These are phyloP conservation scores for Artemisiospiza belli DNA, from an alignment of 2,113 vertebrate genomes.

Conservation along the genomic window DNA sequence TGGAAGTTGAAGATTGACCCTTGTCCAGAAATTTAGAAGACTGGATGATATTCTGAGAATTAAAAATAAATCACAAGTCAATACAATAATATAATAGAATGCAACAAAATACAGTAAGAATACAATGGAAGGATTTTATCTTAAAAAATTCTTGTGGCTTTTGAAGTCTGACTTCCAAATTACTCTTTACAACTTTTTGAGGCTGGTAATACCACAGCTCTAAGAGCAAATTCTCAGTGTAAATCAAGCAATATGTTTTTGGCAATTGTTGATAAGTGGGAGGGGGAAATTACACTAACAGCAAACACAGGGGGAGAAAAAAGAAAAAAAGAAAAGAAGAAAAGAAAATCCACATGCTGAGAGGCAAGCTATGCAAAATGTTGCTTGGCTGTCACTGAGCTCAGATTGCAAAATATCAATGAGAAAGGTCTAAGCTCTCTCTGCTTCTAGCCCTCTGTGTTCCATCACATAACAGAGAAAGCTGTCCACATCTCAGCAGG, in stretches of 20 bases:
- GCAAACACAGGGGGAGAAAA: neutral
- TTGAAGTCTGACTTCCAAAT: neutral
- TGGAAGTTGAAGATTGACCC: neutral
- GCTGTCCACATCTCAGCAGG: slow-evolving; percentile 14
- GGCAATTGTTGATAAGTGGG: neutral
- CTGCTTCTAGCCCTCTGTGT: neutral
- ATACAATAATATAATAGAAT: neutral
- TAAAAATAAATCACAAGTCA: neutral
- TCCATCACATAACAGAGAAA: neutral
- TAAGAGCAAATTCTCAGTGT: neutral
- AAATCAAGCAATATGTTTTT: neutral
- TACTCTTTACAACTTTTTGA: neutral
- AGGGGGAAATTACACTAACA: neutral
- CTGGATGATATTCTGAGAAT: neutral
- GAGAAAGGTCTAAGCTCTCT: neutral
- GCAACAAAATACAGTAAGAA: neutral
- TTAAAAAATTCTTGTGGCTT: neutral
- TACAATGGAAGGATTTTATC: neutral
- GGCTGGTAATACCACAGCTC: neutral
- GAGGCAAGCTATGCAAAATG: neutral
- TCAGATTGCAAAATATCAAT: neutral
- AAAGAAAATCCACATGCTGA: neutral
- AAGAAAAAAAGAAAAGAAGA: neutral
- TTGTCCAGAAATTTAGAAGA: neutral
- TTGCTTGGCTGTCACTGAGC: neutral